phyloP scores from a whole-genome alignment of 2,113 vertebrate species.

The Pituophis catenifer region DNA sequence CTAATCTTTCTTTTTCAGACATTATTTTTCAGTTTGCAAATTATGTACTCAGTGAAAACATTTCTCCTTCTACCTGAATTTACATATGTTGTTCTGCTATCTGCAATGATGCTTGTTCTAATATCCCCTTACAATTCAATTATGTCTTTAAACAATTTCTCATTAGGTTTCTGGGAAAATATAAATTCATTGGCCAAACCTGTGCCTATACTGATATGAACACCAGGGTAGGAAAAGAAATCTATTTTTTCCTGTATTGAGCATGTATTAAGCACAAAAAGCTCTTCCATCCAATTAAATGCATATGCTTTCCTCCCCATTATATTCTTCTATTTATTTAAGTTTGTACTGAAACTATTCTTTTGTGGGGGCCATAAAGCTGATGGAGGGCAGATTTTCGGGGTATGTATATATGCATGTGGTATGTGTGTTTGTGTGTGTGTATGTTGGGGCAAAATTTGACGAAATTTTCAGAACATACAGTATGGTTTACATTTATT shows the following conservation, averaged over 20 bases:
- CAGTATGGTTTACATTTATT: not conserved
- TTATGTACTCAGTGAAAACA: not conserved
- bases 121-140: slow-evolving; percentile 25
- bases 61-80: not conserved
- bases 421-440: not conserved
- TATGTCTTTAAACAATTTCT: slow-evolving; percentile 31
- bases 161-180: slow-evolving; percentile 12
- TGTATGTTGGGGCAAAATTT: not conserved
- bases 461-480: not conserved
- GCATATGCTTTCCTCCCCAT: not conserved
- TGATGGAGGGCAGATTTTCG: no score
- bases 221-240: not conserved
- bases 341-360: not conserved
- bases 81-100: not conserved
- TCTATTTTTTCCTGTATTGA: not conserved
- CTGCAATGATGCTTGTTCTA: slow-evolving; percentile 2
- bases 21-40: slow-evolving; percentile 10
- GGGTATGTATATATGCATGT: not conserved
- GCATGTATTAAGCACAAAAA: not conserved
- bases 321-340: not conserved
- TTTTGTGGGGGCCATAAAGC: not conserved
- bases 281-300: not conserved
- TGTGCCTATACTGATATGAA: slow-evolving; percentile 9
- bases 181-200: slow-evolving; percentile 10
- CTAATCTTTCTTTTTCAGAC: slow-evolving; percentile 22